Conservation (phyloP, 2,797 vertebrate genomes). For the Caiman crocodilus region DNA sequence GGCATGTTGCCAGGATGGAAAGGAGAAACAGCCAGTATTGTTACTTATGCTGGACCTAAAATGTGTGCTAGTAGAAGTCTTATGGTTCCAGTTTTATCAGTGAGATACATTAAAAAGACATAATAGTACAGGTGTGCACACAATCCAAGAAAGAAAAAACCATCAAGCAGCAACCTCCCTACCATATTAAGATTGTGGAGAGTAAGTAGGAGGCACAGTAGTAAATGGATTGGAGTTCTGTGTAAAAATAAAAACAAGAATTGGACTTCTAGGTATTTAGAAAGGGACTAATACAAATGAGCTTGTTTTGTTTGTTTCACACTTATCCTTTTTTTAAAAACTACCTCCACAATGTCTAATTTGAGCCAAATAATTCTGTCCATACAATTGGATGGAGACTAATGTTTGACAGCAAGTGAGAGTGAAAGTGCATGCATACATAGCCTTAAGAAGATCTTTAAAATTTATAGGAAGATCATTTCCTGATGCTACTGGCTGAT, state of each 20-base stretch:
- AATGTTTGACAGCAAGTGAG: not conserved
- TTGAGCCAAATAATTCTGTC: not conserved
- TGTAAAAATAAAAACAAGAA: not conserved
- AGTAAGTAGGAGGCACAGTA: not conserved
- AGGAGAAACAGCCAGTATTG: not conserved
- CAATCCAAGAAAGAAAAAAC: not conserved
- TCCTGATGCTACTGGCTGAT: not conserved
- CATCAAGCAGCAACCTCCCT: not conserved
- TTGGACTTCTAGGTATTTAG: not conserved
- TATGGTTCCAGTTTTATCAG: not conserved
- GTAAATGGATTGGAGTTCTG: not conserved
- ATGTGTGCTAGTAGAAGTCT: not conserved
- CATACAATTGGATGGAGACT: not conserved
- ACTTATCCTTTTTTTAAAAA: not conserved
- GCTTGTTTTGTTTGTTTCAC: not conserved
- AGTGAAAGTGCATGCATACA: not conserved
- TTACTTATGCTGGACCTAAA: not conserved
- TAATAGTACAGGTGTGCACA: too few species aligned
- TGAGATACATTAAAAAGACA: too few species aligned
- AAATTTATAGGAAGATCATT: not conserved
- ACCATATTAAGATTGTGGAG: not conserved
- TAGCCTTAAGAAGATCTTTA: not conserved
- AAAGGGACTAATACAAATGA: not conserved
- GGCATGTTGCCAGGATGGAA: not conserved
- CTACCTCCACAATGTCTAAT: not conserved